phyloP scores from a whole-genome alignment of 2,888 invertebrate species.

The Melikaiella ostensackeni region DNA sequence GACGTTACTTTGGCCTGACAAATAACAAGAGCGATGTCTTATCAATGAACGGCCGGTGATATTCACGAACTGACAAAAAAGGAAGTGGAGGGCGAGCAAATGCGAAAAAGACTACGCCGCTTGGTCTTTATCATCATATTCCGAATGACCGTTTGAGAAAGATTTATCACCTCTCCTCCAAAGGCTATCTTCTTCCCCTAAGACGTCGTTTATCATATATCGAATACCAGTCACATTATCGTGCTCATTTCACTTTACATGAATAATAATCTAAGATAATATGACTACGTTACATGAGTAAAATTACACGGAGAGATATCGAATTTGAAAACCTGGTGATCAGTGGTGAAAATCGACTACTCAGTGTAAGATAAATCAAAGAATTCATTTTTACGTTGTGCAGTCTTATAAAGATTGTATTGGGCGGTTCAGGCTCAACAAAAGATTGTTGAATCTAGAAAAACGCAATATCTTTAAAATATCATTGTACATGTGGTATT shows the following conservation, averaged over 20 bases:
- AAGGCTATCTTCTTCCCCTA: slow-evolving; percentile 17
- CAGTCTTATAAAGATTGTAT: no score
- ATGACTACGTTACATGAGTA: no score
- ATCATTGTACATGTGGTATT: no score
- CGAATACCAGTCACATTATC: slow-evolving; percentile 7
- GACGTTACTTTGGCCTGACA: slow-evolving; percentile 20
- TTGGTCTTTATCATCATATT: slow-evolving; percentile 27
- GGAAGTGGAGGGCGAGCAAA: background rate
- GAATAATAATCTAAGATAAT: background rate
- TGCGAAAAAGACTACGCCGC: slow-evolving; percentile 8
- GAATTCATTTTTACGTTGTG: no score
- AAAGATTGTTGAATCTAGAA: no score
- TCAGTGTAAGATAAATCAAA: no score
- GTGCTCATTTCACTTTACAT: slow-evolving; percentile 5
- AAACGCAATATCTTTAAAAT: no score
- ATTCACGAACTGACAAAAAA: background rate
- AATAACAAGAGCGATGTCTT: slow-evolving; percentile 9
- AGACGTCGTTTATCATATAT: slow-evolving; percentile 22
- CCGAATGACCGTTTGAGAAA: slow-evolving; percentile 21
- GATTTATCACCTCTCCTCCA: slow-evolving; percentile 24
- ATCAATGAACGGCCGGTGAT: slow-evolving; percentile 11
- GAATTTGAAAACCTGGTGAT: no score
- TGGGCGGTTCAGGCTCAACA: no score
- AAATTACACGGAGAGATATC: no score
- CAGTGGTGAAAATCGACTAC: no score